Conservation (phyloP, 2,113 vertebrate species). For the Perognathus longimembris region DNA sequence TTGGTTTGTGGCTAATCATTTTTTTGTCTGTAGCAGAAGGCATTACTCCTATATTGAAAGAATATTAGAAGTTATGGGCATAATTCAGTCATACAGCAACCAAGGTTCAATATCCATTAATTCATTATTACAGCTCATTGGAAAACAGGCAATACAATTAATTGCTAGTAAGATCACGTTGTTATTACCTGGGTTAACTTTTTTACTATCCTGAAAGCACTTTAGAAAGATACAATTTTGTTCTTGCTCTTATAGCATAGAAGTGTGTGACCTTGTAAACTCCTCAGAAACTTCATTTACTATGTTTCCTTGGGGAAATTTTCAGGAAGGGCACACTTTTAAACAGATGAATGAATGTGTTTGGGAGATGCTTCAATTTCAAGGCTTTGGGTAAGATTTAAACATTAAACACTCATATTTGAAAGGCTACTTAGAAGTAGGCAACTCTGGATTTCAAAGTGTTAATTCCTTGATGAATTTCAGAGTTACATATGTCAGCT, state of each 20-base stretch:
- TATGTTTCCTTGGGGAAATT: slow-evolving; percentile 10
- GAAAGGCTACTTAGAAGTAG: slow-evolving; percentile 41
- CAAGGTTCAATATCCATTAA: slow-evolving; percentile 73
- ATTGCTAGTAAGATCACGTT: slow-evolving; percentile 8
- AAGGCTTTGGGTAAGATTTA: slow-evolving; percentile 32
- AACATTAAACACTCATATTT: slow-evolving; percentile 37
- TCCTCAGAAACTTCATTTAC: slow-evolving; percentile 15
- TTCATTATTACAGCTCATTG: slow-evolving; percentile 68
- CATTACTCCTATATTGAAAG: slow-evolving; percentile 74
- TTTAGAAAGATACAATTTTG: slow-evolving; percentile 32
- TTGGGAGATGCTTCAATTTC: slow-evolving; percentile 42
- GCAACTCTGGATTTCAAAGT: slow-evolving; percentile 31
- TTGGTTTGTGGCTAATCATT: slow-evolving; percentile 83
- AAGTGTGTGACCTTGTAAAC: background rate
- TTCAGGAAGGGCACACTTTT: background rate
- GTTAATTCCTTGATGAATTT: background rate
- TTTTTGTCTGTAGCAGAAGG: slow-evolving; percentile 83
- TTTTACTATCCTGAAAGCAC: background rate
- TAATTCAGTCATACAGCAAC: slow-evolving; percentile 73
- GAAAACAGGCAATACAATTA: slow-evolving; percentile 5
- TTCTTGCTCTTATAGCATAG: background rate
- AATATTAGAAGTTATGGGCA: slow-evolving; percentile 74
- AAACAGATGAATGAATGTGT: background rate
- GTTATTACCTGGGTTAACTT: slow-evolving; percentile 65
- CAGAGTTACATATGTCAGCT: background rate